phyloP scores from a whole-genome alignment of 2,797 vertebrate species.

The Prunella strophiata region DNA sequence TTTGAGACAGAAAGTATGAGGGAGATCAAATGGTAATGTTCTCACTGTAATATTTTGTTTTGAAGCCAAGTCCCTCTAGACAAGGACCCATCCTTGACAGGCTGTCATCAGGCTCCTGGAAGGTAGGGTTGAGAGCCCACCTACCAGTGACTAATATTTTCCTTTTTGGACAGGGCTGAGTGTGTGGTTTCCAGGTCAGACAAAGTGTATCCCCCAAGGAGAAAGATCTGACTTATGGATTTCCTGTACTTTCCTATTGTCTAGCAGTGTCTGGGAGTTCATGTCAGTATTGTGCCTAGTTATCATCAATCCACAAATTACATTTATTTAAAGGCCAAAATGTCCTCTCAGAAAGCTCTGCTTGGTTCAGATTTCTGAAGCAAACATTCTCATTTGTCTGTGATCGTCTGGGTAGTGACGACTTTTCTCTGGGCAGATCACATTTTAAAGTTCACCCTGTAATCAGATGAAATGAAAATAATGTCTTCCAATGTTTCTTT shows the following conservation, averaged over 20 bases:
- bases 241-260: constrained; percentile 28
- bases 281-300: not conserved
- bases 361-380: not conserved
- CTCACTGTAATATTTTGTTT: not conserved
- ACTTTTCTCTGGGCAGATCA: not conserved
- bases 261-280: not conserved
- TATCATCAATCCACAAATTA: constrained; percentile 36
- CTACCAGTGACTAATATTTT: not conserved
- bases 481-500: not conserved
- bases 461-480: not conserved
- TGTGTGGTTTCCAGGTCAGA: constrained; percentile 35
- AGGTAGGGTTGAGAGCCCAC: constrained; percentile 11
- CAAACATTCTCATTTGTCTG: rapidly evolving
- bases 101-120: constrained; percentile 10
- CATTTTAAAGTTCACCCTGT: not conserved
- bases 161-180: not conserved
- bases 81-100: not conserved
- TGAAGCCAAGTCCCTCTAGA: not conserved
- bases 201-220: not conserved
- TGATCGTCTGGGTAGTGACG: rapidly evolving
- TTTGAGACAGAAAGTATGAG: not conserved
- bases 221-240: not conserved
- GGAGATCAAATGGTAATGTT: not conserved
- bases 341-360: not conserved
- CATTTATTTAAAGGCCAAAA: not conserved